Percentiles rank a stretch among this genome's conserved stretches.
Conservation (phyloP, 2,797 vertebrate species). For the Xiphorhynchus erythropygius region DNA sequence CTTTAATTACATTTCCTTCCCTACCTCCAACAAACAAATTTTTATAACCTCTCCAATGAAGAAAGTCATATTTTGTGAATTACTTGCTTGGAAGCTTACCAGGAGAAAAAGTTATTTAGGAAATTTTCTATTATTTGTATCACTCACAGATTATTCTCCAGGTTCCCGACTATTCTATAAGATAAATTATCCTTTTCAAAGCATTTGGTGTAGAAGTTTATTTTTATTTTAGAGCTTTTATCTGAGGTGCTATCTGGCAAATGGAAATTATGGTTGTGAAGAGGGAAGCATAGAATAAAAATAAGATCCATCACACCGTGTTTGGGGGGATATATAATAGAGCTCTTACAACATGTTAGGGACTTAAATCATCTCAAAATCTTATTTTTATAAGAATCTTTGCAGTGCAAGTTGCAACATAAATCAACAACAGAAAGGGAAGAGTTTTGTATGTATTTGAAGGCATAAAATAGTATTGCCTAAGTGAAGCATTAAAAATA, state of each 20-base stretch:
- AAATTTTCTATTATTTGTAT: constrained; percentile 76
- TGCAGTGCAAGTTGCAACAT: not conserved
- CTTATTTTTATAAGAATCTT: constrained; percentile 46
- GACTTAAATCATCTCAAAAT: constrained; percentile 19
- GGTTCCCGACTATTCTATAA: constrained; percentile 12
- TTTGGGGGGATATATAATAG: constrained; percentile 7
- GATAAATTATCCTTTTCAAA: constrained; percentile 31
- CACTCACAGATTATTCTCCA: constrained; percentile 40
- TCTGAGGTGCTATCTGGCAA: constrained; percentile 43
- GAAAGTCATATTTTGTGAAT: constrained; percentile 76
- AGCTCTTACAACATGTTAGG: constrained; percentile 34
- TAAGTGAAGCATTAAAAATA: constrained; percentile 66
- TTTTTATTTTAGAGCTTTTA: constrained; percentile 50
- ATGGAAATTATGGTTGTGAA: constrained; percentile 51
- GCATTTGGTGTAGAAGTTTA: not conserved
- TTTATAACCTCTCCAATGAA: constrained; percentile 74
- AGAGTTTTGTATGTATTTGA: not conserved
- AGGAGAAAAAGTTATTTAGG: constrained; percentile 67
- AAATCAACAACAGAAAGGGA: not conserved
- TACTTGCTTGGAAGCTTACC: constrained; percentile 70
- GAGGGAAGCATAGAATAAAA: constrained; percentile 34
- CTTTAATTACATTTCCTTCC: constrained; percentile 81
- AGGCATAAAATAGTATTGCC: constrained; percentile 45
- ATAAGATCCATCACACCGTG: not conserved
- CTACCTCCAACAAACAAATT: constrained; percentile 80